A percentile compares a stretch with the other conserved stretches of the same genome.
phyloP scores from a whole-genome alignment of 2,888 invertebrate genomes.

The Thereva nobilitata region DNA sequence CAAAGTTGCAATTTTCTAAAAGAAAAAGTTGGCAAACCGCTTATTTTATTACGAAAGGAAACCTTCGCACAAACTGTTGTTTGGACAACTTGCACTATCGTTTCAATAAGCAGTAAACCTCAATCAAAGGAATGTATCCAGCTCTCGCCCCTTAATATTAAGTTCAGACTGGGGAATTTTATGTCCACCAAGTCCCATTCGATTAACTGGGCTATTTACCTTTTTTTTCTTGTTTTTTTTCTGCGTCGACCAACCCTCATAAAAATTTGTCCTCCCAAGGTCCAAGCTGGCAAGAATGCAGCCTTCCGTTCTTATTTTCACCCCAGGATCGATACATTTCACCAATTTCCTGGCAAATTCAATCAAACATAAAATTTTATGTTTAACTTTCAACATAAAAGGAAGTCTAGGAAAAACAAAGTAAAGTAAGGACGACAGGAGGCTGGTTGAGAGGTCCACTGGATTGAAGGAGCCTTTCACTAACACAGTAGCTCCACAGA shows the following conservation, averaged over 20 bases:
- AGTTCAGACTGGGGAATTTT: slow-evolving; percentile 1
- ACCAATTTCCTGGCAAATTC: slow-evolving; percentile 31
- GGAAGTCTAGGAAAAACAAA: slow-evolving; percentile 13
- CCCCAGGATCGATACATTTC: slow-evolving; percentile 28
- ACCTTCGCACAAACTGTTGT: too few species aligned
- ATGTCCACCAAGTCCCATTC: slow-evolving; percentile 14
- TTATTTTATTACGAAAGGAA: too few species aligned
- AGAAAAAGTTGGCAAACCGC: too few species aligned
- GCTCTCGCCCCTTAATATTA: neutral
- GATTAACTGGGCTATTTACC: slow-evolving; percentile 27
- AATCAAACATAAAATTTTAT: slow-evolving; percentile 34
- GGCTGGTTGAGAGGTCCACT: neutral
- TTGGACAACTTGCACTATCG: slow-evolving; percentile 10
- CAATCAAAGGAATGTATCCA: slow-evolving; percentile 20
- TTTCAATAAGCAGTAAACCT: slow-evolving; percentile 39
- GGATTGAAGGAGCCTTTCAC: neutral
- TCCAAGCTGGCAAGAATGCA: neutral
- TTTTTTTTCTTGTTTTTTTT: neutral
- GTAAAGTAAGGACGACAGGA: slow-evolving; percentile 6
- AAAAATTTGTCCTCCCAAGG: slow-evolving; percentile 15
- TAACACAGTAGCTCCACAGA: neutral
- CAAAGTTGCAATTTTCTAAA: too few species aligned
- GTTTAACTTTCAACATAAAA: slow-evolving; percentile 15
- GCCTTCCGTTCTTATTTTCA: slow-evolving; percentile 22
- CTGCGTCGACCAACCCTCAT: slow-evolving; percentile 13